Conservation (phyloP, 2,113 vertebrate genomes). For the Daphoenositta chrysoptera region DNA sequence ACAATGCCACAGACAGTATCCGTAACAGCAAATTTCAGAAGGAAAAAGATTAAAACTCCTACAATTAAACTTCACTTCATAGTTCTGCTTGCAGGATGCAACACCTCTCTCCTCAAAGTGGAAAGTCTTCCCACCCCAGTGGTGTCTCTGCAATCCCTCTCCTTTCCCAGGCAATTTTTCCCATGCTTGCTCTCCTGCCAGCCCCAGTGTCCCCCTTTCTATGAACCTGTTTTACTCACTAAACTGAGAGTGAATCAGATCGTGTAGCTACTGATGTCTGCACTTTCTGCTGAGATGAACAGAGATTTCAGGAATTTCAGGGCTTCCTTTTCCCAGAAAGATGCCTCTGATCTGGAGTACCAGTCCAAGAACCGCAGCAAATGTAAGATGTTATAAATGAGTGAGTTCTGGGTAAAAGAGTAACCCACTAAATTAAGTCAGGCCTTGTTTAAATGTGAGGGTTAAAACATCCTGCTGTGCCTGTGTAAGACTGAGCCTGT, state of each 20-base stretch:
- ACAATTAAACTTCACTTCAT: background rate
- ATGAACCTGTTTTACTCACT: background rate
- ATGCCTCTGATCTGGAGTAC: background rate
- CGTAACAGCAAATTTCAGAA: background rate
- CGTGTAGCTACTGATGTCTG: background rate
- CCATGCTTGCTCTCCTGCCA: background rate
- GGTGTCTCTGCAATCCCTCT: background rate
- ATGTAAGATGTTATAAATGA: background rate
- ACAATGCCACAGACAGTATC: background rate
- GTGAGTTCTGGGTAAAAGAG: background rate
- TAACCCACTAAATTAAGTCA: background rate
- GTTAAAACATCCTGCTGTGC: background rate
- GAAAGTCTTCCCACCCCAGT: background rate
- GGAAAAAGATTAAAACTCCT: background rate
- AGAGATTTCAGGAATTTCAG: background rate
- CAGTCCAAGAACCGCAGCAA: background rate
- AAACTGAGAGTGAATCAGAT: background rate
- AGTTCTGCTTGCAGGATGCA: background rate
- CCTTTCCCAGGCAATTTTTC: background rate
- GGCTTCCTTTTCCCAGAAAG: background rate
- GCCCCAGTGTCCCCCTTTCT: background rate
- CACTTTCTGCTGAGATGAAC: background rate
- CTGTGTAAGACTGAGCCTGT: background rate
- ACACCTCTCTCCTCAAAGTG: background rate
- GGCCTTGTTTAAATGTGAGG: background rate